Evolutionary conservation across 2,113 vertebrate genomes (phyloP), one percentile per base, ranked within the genome.

Genomic region (Platycercus adscitus): DNA sequence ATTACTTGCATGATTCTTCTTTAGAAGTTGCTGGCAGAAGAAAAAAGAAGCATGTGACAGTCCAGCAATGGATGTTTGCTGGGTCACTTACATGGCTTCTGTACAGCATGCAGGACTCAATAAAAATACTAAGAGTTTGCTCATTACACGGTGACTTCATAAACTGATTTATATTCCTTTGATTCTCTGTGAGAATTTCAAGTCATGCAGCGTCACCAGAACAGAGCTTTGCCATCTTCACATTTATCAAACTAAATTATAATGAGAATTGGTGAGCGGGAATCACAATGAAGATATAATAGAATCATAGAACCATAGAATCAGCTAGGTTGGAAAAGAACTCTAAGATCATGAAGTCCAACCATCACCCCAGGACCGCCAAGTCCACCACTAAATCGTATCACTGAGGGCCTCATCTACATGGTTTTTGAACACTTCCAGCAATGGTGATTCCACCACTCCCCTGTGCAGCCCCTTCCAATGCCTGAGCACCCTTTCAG

Each of bases 1-100:
- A 3, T 55, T 41, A 75, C 55, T 90, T 81, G 56, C 39, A 50
- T 13, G 72, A 37, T 23, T 91, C 70, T 85, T 80, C 82, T 94
- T 89, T 82, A 88, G 87, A 89, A 91, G 58, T 4, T 94, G 68
- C 71, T 96, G 88, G 89, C 88, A 83, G 55, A 89, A 53, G 25
- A 5, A 80, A 89, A 86, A 94, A 20, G 46, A 90, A 88, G 33
- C 29, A 93, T 86, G 70, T 86, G 82, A 91, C 66, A 96, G 71
- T 91, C 85, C 85, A 95, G 81, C 60, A 92, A 63, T 46, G 73
- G 63, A 83, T 78, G 64, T 33, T 88, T 86, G 79, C 82, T 73
- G 53, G 63, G 84, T 94, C 77, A 87, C 84, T 94, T 33, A 81
- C 11, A 33, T 7, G 17, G 53, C 49, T 81, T 82, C 73, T 55